Evolutionary conservation across 2,797 vertebrate species (phyloP).

Genomic region (Lemur catta): DNA sequence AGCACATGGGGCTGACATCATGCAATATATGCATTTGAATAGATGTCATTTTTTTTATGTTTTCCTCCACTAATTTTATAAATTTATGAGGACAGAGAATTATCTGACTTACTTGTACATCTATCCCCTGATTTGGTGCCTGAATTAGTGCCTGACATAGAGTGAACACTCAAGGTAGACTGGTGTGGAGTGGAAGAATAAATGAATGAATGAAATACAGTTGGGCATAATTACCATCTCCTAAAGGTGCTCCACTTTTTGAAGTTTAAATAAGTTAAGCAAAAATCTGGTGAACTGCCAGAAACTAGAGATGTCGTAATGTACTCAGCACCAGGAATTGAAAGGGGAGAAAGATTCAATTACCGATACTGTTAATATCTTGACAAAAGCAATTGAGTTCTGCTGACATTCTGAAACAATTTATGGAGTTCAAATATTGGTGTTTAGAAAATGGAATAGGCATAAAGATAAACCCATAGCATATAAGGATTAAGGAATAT

Average conservation of each 20-base stretch:
- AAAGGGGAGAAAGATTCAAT: constrained; percentile 65
- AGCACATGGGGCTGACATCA: neutral
- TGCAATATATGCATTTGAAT: neutral
- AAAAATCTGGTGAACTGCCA: neutral
- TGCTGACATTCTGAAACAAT: constrained; percentile 66
- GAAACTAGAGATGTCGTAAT: constrained; percentile 48
- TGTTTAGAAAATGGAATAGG: constrained; percentile 52
- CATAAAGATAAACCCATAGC: constrained; percentile 52
- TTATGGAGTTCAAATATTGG: constrained; percentile 65
- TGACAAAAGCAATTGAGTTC: constrained; percentile 67
- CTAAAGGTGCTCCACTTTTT: neutral
- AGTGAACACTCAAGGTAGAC: neutral
- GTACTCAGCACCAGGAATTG: neutral
- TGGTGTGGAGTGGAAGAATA: neutral
- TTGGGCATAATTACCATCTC: neutral
- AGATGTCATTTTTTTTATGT: neutral
- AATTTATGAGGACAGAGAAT: neutral
- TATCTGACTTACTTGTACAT: neutral
- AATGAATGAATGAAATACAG: neutral
- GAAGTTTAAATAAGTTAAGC: constrained; percentile 23
- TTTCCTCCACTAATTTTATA: neutral
- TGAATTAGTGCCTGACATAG: neutral
- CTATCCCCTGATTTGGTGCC: neutral
- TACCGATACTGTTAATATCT: constrained; percentile 71
- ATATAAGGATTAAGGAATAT: neutral